Evolutionary conservation across 2,888 invertebrate species (phyloP).

Genomic region (Melikaiella ostensackeni): DNA sequence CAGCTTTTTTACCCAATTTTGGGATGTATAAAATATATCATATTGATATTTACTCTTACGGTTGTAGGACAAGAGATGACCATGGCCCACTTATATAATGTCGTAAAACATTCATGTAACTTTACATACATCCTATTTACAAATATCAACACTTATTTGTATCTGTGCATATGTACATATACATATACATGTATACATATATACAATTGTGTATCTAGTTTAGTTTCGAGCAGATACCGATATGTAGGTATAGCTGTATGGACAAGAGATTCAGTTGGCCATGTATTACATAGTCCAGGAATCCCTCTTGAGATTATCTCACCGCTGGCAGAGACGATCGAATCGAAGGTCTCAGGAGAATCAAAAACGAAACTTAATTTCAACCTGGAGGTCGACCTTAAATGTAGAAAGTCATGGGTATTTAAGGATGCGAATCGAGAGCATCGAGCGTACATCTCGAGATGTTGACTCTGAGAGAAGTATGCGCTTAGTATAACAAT

Average conservation of each 20-base stretch:
- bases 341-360: conserved; percentile 55
- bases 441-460: conserved; percentile 45
- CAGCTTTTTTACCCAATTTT: not conserved
- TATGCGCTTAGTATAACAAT: not conserved
- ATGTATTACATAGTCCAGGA: conserved; percentile 16
- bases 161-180: not conserved
- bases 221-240: not conserved
- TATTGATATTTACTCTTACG: not conserved
- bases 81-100: not conserved
- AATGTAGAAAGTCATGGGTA: conserved; percentile 54
- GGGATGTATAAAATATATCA: not conserved
- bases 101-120: conserved; percentile 21
- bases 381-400: conserved; percentile 46
- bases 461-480: not conserved
- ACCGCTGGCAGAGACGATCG: conserved; percentile 44
- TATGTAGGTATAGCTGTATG: not conserved
- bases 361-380: conserved; percentile 53
- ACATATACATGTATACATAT: not conserved
- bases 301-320: conserved; percentile 45
- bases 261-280: not conserved
- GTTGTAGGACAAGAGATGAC: not conserved
- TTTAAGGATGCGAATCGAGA: conserved; percentile 53
- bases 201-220: not conserved
- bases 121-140: conserved; percentile 3
- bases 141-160: not conserved